Evolutionary conservation across 2,888 invertebrate species (phyloP).

Genomic region (Odontocolon sp.): DNA sequence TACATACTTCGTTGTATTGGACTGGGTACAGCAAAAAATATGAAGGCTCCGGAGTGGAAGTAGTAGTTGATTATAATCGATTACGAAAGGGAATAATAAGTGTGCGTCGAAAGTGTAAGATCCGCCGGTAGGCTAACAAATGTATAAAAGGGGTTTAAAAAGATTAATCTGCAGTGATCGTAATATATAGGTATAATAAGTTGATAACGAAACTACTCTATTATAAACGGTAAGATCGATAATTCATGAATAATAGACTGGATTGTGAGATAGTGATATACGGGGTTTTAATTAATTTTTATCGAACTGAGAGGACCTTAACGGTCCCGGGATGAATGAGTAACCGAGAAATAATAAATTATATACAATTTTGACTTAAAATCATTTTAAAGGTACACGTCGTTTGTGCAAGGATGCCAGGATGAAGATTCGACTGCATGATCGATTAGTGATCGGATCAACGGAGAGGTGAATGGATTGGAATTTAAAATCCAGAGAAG

Average conservation of each 20-base stretch:
- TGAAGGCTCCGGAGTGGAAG: constrained; percentile 30
- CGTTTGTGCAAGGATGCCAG: constrained; percentile 23
- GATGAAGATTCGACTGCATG: constrained; percentile 66
- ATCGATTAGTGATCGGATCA: constrained; percentile 54
- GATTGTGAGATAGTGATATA: constrained; percentile 1
- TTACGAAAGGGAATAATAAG: neutral
- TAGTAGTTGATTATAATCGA: neutral
- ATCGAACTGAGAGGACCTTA: neutral
- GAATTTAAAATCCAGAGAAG: neutral
- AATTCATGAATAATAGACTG: constrained; percentile 7
- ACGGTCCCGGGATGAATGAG: neutral
- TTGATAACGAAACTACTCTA: neutral
- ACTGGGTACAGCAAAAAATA: constrained; percentile 3
- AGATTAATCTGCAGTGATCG: too few relatives aligned
- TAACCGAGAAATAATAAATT: neutral
- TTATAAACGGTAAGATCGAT: neutral
- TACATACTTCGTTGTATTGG: neutral
- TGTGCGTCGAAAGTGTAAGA: constrained; percentile 16
- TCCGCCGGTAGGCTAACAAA: neutral
- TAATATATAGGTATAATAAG: neutral
- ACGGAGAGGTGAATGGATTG: constrained; percentile 53
- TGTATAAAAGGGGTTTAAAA: too few relatives aligned
- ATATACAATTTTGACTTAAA: neutral
- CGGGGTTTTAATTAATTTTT: neutral
- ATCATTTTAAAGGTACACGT: neutral